Evolutionary conservation across 2,888 invertebrate genomes (phyloP), one percentile per base, ranked within the genome.

Genomic region (Xestoiulus laeticollis): DNA sequence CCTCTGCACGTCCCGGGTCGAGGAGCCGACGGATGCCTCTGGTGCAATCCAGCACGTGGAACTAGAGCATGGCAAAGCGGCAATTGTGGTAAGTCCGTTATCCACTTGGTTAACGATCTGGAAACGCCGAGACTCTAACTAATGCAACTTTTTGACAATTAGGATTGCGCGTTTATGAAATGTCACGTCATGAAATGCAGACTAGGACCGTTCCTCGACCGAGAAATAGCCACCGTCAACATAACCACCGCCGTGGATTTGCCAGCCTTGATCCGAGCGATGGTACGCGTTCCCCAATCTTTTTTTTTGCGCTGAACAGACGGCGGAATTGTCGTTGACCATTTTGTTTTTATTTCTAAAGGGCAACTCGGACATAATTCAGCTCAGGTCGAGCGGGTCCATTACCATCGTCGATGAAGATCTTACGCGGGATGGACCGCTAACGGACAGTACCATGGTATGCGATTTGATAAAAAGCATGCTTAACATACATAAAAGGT

Each of bases 121-220:
- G 30, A 26, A 3, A 22, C 22, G 22, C 2, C 5, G 26, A 1
- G 10, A 26, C 30, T 12, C 30, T 78, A 78, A 78, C 30, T 78
- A 14, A 12, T 14, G 78, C 30, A 12, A 82, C n/a, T 83, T 19
- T 0, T 83, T 38, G 8, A 83, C 8, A 22, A n/a, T 85, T 33
- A 88, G 88, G 84, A 88, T 83, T 88, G 88, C 38, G 85, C 8
- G 4, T 32, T 32, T 19, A 88, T 88, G 88, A 30, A 30, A 26
- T 88, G 88, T 26, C 87, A 88, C 33, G 32, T 83, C 6, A 32
- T 88, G 19, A 68, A 78, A 22, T 88, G 88, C 88, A 83, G 1
- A 6, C 38, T 88, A 0, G 87, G 88, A 30, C 88, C 88, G 10
- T 87, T 88, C 59, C 22, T 88, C 22, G 53, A 87, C 5, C 22